Evolutionary conservation across 2,113 vertebrate species (phyloP).

Genomic region (Lagopus leucura): DNA sequence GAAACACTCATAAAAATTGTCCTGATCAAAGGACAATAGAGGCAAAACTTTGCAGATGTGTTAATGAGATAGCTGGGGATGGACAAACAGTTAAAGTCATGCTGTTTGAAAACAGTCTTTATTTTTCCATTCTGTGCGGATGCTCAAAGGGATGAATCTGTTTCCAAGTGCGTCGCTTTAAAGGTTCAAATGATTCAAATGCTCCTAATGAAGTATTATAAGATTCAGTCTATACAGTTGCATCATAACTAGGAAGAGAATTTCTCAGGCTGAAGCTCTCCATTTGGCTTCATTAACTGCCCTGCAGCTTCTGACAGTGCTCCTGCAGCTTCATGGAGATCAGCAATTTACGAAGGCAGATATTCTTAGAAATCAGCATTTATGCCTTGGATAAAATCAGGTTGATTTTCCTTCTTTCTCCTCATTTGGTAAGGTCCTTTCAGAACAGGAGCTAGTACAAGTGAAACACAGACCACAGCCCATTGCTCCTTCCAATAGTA

Average conservation of each 20-base stretch:
- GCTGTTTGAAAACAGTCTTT: not conserved
- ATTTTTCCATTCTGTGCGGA: not conserved
- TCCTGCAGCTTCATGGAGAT: not conserved
- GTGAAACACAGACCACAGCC: not conserved
- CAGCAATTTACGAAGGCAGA: not conserved
- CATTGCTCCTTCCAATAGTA: not conserved
- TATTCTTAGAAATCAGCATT: not conserved
- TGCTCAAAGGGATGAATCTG: not conserved
- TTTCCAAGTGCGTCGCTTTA: not conserved
- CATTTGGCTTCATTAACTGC: not conserved
- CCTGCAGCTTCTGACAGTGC: not conserved
- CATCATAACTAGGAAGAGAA: not conserved
- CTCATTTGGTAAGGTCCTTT: rapidly evolving
- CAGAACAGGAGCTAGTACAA: not conserved
- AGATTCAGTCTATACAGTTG: not conserved
- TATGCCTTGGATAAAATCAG: not conserved
- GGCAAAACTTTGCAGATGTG: conserved; percentile 29
- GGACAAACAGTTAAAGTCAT: not conserved
- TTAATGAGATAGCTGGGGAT: conserved; percentile 16
- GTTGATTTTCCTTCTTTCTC: not conserved
- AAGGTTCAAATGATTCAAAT: not conserved
- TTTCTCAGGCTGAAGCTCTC: not conserved
- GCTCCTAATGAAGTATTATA: not conserved
- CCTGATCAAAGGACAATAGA: conserved; percentile 40
- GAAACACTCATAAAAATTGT: conserved; percentile 21